These are phyloP conservation scores for Cardiocondyla obscurior DNA, from an alignment of 1,140 invertebrate genomes.

Conservation along the genomic window DNA sequence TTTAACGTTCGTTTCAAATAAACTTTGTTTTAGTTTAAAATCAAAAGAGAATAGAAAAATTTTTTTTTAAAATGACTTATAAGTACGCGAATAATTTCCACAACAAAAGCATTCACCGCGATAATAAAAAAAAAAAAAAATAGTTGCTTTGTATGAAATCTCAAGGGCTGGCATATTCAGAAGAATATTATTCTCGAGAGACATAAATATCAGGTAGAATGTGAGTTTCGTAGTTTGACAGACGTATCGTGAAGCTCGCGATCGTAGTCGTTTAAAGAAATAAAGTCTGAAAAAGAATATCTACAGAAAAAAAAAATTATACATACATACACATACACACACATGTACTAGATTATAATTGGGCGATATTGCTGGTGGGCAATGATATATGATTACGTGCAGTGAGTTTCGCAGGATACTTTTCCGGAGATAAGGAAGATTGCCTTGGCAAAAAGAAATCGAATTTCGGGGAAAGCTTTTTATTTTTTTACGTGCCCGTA, in stretches of 20 bases:
- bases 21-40: background rate
- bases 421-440: background rate
- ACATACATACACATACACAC: no score
- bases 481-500: slow-evolving; percentile 9
- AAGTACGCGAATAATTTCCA: background rate
- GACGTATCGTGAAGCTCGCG: background rate
- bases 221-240: slow-evolving; percentile 5
- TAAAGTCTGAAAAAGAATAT: background rate
- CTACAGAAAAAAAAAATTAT: background rate
- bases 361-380: background rate
- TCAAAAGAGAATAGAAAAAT: background rate
- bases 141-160: background rate
- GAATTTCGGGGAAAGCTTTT: background rate
- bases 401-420: background rate
- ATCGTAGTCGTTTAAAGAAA: background rate
- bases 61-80: background rate
- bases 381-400: background rate
- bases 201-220: slow-evolving; percentile 9
- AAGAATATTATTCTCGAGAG: background rate
- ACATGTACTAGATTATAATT: background rate
- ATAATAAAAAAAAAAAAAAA: slow-evolving; percentile 3
- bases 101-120: background rate
- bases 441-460: background rate
- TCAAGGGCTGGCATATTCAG: background rate
- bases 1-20: background rate